Evolutionary conservation across 2,888 invertebrate genomes (phyloP).

Genomic region (Pachymerium ferrugineum): DNA sequence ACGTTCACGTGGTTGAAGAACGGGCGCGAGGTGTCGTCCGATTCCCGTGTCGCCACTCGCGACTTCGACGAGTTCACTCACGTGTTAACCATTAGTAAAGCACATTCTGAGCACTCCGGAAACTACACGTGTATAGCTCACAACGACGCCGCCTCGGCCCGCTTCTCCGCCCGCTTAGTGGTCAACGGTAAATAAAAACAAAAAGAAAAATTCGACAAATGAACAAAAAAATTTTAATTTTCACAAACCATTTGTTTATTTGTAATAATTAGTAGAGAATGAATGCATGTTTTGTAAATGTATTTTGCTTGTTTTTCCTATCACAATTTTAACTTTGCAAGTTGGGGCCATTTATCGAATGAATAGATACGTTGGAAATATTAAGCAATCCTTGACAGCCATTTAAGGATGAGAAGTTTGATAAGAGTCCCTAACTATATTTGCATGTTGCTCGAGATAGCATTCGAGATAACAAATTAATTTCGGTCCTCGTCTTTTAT

Average conservation of each 20-base stretch:
- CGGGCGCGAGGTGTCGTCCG: constrained; percentile 32
- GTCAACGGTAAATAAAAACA: constrained; percentile 29
- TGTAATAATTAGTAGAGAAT: neutral
- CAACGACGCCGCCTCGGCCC: constrained; percentile 31
- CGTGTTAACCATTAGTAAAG: constrained; percentile 32
- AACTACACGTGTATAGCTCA: constrained; percentile 32
- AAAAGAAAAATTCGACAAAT: no score
- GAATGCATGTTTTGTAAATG: neutral
- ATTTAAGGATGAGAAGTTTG: constrained; percentile 10
- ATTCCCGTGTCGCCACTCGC: constrained; percentile 32
- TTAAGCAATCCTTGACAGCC: neutral
- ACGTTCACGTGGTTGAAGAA: constrained; percentile 38
- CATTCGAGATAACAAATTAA: constrained; percentile 20
- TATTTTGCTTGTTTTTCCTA: neutral
- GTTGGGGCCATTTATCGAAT: neutral
- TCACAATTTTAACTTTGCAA: no score
- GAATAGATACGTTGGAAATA: neutral
- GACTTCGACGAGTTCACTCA: constrained; percentile 32
- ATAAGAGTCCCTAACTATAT: constrained; percentile 12
- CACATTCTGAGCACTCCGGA: constrained; percentile 26
- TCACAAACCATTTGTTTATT: no score
- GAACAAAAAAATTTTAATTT: no score
- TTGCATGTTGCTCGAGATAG: constrained; percentile 15
- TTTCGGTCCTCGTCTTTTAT: neutral
- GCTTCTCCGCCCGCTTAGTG: constrained; percentile 23